Evolutionary conservation across 1,140 invertebrate species (phyloP), one percentile per base, ranked within the genome.

Genomic region (Lordiphosa clarofinis): DNA sequence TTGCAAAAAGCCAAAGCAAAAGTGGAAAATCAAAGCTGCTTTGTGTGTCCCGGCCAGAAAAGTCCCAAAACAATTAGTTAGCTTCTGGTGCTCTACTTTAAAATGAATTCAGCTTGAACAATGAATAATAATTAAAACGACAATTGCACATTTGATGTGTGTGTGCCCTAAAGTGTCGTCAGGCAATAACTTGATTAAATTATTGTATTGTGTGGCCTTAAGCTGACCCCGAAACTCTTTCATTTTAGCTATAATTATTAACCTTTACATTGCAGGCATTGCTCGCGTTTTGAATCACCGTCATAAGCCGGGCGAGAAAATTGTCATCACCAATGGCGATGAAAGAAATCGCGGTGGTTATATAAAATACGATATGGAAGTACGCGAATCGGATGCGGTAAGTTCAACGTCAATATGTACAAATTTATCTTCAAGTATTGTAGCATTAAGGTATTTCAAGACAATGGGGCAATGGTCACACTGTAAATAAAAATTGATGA

Each of bases 311-410:
- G 76, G 73, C 46, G 88, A 88, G 55, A 89, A 88, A 70, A 65
- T 89, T 15, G 46, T 67, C 21, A 79, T 89, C 21, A 74, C 71
- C 11, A 87, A 64, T 53, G 87, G 87, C 31, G 73, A 84, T 59
- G 69, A 72, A 33, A 52, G 55, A 33, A 66, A 59, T 19, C 56
- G 39, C 1, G 73, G 73, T 8, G 82, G 76, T 21, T 74, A 70
- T 47, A 60, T 89, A 11, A 89, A 87, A 55, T 89, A 87, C 53
- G 86, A 88, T 67, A 19, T 88, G 48, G 88, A 89, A 71, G 50
- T 89, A 61, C 88, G 87, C 38, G 88, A 89, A 50, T 73, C 86
- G 15, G 86, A 89, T 73, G 67, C 64, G 73, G 87, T 88, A 48
- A 33, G 74, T 66, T 2, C 0, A 15, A n/a, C n/a, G n/a, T 15